Percentiles rank a stretch among this genome's conserved stretches.
These are phyloP conservation scores for Linnaemya vulpina DNA, from an alignment of 2,888 invertebrate species.

Conservation along the genomic window DNA sequence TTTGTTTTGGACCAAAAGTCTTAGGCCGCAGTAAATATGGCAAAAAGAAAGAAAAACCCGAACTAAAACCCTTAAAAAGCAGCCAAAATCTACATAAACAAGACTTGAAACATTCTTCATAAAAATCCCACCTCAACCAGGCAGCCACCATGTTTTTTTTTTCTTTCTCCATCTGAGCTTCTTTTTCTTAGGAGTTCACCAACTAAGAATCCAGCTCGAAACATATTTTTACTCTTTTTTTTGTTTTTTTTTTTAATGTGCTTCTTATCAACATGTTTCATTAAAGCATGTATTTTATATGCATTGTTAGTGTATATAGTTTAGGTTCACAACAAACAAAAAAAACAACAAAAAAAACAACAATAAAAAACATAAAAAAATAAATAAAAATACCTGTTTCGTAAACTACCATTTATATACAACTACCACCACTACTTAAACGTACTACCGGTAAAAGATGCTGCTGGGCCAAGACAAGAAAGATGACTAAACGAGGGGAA, in stretches of 20 bases:
- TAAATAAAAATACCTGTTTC: conserved; percentile 60
- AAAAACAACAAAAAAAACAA: conserved; percentile 12
- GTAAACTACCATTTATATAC: conserved; percentile 62
- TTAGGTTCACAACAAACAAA: conserved; percentile 20
- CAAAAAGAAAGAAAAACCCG: conserved; percentile 55
- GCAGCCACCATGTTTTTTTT: conserved; percentile 60
- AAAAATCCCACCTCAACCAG: conserved; percentile 66
- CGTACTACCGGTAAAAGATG: conserved; percentile 49
- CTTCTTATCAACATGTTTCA: conserved; percentile 64
- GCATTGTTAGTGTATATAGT: conserved; percentile 12
- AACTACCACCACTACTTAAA: conserved; percentile 36
- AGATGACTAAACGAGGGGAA: background rate
- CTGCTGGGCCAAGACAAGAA: conserved; percentile 40
- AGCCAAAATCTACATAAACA: conserved; percentile 27
- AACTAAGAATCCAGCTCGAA: conserved; percentile 53
- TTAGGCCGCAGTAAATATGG: conserved; percentile 45
- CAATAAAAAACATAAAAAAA: conserved; percentile 2
- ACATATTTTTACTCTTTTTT: conserved; percentile 45
- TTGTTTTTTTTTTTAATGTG: too few species aligned
- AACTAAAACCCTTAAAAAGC: conserved; percentile 53
- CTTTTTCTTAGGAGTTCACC: conserved; percentile 45
- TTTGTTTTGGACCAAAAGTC: conserved; percentile 38
- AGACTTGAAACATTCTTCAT: conserved; percentile 47
- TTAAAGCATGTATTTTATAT: conserved; percentile 39
- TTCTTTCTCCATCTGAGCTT: background rate